These are phyloP conservation scores for Drosophila rubida DNA, from an alignment of 2,888 invertebrate species.

Conservation along the genomic window DNA sequence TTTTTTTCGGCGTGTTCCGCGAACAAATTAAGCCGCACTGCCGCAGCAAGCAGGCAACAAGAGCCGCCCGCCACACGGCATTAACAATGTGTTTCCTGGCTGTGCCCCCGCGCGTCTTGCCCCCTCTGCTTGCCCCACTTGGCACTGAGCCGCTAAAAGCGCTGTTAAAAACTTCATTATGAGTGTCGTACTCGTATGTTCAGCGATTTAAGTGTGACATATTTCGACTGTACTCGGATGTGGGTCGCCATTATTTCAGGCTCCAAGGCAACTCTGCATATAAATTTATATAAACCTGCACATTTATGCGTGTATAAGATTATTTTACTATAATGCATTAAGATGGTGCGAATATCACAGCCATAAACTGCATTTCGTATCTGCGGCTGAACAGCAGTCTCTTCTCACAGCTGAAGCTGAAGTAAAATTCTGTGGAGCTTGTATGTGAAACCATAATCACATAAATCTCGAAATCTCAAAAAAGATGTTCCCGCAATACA, in stretches of 20 bases:
- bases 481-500: no score
- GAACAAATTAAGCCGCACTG: slow-evolving; percentile 76
- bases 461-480: no score
- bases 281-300: background rate
- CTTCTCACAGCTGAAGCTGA: background rate
- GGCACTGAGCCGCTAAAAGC: slow-evolving; percentile 78
- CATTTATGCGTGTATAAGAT: background rate
- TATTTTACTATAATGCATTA: background rate
- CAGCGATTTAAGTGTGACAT: slow-evolving; percentile 72
- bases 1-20: slow-evolving; percentile 53
- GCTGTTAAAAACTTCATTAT: slow-evolving; percentile 77
- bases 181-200: slow-evolving; percentile 52
- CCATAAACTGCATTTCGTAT: background rate
- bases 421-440: background rate
- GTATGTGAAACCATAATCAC: no score
- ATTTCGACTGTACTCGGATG: slow-evolving; percentile 48
- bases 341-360: background rate
- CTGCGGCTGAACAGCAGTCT: background rate
- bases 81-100: slow-evolving; percentile 35
- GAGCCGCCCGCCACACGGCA: slow-evolving; percentile 31
- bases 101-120: background rate
- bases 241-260: slow-evolving; percentile 21
- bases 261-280: background rate
- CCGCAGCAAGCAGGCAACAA: slow-evolving; percentile 49
- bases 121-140: background rate